A percentile compares a stretch with the other conserved stretches of the same genome.
Evolutionary conservation across 1,140 invertebrate species (phyloP).

Genomic region (Eupristina koningsbergeri): DNA sequence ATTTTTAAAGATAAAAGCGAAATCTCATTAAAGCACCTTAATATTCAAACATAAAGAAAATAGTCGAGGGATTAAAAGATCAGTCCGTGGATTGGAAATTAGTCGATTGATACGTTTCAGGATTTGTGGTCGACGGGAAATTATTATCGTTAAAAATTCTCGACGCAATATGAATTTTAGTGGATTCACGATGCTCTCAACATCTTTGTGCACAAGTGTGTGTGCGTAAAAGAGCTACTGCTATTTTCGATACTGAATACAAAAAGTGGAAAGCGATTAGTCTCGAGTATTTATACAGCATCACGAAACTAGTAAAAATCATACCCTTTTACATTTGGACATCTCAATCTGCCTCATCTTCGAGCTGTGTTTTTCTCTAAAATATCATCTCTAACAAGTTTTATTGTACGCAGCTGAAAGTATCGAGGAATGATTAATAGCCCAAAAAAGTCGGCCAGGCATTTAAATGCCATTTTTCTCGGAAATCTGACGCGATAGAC

Average conservation of each 20-base stretch:
- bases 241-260: neutral
- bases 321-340: neutral
- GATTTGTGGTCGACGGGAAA: neutral
- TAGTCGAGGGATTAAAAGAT: neutral
- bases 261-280: neutral
- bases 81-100: neutral
- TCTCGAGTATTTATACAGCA: neutral
- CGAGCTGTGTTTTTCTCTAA: neutral
- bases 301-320: conserved; percentile 6
- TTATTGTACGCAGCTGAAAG: neutral
- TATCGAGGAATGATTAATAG: neutral
- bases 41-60: too few relatives aligned
- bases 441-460: neutral
- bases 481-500: neutral
- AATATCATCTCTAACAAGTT: neutral
- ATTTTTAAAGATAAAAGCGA: neutral
- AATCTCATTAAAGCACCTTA: too few relatives aligned
- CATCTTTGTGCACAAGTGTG: too few relatives aligned
- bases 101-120: neutral
- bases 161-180: neutral
- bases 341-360: neutral
- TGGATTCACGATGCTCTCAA: too few relatives aligned
- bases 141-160: neutral
- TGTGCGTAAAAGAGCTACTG: neutral
- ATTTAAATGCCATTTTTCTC: conserved; percentile 8